Evolutionary conservation across 2,888 invertebrate species (phyloP).

Genomic region (Sycophila texana): DNA sequence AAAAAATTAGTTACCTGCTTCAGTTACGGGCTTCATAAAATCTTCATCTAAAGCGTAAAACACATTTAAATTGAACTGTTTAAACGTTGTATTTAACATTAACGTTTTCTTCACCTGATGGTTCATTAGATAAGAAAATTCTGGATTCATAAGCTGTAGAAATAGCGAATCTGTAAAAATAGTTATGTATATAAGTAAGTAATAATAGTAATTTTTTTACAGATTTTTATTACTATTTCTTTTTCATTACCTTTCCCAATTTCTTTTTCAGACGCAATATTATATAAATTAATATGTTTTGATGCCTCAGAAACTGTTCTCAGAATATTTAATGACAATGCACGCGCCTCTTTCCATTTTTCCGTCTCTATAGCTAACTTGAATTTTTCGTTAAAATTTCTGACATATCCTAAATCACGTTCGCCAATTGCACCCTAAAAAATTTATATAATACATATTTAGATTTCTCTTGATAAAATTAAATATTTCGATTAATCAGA

Average conservation of each 20-base stretch:
- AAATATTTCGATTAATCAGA: constrained; percentile 66
- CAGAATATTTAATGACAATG: constrained; percentile 82
- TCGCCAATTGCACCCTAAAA: constrained; percentile 83
- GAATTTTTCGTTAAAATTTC: constrained; percentile 78
- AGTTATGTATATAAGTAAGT: no score
- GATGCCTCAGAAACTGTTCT: constrained; percentile 79
- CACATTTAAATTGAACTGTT: background rate
- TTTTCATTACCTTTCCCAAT: background rate
- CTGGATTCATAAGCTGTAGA: background rate
- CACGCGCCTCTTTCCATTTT: constrained; percentile 80
- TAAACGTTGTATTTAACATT: background rate
- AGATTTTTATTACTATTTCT: background rate
- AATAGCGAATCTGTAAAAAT: background rate
- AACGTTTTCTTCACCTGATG: constrained; percentile 1
- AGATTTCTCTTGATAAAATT: background rate
- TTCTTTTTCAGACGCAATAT: constrained; percentile 80
- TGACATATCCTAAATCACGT: constrained; percentile 80
- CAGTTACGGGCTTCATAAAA: constrained; percentile 88
- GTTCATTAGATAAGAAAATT: background rate
- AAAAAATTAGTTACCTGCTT: constrained; percentile 77
- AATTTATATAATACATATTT: background rate
- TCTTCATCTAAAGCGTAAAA: constrained; percentile 73
- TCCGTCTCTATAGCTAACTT: constrained; percentile 79
- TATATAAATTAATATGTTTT: constrained; percentile 86
- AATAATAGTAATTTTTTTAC: background rate